A percentile compares a stretch with the other conserved stretches of the same genome.
Conservation (phyloP, 2,113 vertebrate genomes). For the Carassius carassius region DNA sequence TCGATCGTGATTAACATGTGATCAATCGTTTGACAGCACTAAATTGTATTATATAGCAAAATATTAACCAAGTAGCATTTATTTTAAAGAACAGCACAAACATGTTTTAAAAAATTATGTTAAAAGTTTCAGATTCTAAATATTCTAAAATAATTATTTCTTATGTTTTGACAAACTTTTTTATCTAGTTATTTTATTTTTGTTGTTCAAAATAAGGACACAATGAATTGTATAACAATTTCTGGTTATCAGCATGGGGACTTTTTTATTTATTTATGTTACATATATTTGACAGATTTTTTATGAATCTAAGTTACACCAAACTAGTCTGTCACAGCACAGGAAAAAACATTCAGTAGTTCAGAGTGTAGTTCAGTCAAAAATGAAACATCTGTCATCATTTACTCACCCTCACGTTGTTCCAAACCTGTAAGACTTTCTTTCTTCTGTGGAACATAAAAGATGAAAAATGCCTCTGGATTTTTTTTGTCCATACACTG, state of each 20-base stretch:
- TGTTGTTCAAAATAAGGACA: not conserved
- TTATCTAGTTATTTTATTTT: too few relatives aligned
- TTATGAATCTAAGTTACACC: not conserved
- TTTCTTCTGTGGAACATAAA: not conserved
- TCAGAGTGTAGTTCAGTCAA: not conserved
- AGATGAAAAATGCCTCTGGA: not conserved
- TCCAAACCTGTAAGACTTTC: conserved; percentile 4
- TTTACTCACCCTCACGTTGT: not conserved
- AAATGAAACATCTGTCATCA: conserved; percentile 14
- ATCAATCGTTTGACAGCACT: too few relatives aligned
- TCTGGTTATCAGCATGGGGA: not conserved
- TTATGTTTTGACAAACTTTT: too few relatives aligned
- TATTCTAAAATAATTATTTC: not conserved
- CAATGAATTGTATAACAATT: not conserved
- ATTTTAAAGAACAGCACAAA: not conserved
- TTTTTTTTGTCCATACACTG: not conserved
- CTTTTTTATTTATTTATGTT: not conserved
- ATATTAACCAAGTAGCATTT: not conserved
- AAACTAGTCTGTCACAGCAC: not conserved
- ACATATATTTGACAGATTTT: not conserved
- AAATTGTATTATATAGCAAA: not conserved
- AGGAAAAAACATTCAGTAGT: not conserved
- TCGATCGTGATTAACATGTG: too few relatives aligned
- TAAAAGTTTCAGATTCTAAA: too few relatives aligned
- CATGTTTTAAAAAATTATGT: not conserved